Evolutionary conservation across 2,113 vertebrate species (phyloP).

Genomic region (Melanotaenia duboulayi): DNA sequence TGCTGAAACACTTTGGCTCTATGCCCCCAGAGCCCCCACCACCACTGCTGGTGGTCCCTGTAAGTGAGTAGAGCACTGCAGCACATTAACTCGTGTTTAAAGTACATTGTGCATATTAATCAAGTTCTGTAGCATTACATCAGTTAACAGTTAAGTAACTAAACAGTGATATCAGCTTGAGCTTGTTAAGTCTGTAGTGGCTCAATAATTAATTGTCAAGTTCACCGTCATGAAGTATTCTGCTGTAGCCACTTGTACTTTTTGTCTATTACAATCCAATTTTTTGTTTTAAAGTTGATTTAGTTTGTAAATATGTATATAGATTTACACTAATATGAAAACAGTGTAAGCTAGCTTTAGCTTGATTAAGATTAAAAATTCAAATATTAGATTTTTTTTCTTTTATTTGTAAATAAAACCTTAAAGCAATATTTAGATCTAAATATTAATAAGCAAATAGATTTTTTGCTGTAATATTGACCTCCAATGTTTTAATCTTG

Average conservation of each 20-base stretch:
- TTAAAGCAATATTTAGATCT: too few species aligned
- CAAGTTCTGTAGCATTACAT: background rate
- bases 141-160: background rate
- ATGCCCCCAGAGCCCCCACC: conserved; percentile 63
- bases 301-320: background rate
- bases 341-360: background rate
- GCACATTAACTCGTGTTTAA: background rate
- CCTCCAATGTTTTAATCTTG: too few species aligned
- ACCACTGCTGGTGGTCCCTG: conserved; percentile 73
- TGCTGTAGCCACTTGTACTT: background rate
- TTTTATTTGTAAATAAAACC: too few species aligned
- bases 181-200: background rate
- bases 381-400: too few species aligned
- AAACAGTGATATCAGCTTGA: background rate
- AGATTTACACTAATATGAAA: background rate
- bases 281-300: background rate
- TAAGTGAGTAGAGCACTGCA: conserved; percentile 59
- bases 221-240: background rate
- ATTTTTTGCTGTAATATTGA: too few species aligned
- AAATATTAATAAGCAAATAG: too few species aligned
- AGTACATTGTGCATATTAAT: background rate
- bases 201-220: background rate
- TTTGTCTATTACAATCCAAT: too few species aligned
- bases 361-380: background rate
- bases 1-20: conserved; percentile 76